These are phyloP conservation scores for Semnornis frantzii DNA, from an alignment of 2,113 vertebrate species.

Conservation along the genomic window DNA sequence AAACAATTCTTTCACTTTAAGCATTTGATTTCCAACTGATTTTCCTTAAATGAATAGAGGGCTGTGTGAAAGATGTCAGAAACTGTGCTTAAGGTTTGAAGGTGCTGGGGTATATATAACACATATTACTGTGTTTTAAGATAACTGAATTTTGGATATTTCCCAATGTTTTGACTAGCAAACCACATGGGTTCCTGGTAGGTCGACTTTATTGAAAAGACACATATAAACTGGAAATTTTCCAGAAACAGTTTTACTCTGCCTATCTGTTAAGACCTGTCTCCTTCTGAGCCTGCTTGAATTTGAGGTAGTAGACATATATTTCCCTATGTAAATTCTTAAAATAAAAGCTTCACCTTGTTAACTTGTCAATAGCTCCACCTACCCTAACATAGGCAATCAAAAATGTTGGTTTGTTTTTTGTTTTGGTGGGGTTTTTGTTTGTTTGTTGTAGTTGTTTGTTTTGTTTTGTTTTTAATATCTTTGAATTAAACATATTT, in stretches of 20 bases:
- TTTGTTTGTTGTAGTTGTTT: too few species aligned
- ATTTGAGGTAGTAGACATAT: neutral
- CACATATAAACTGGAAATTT: neutral
- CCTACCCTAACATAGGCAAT: neutral
- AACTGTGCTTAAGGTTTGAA: neutral
- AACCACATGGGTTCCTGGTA: neutral
- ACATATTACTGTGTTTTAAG: neutral
- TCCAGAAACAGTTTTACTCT: conserved; percentile 7
- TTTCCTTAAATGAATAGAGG: neutral
- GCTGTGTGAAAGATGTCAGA: neutral
- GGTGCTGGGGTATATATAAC: neutral
- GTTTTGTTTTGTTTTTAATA: neutral
- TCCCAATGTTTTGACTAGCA: conserved; percentile 47
- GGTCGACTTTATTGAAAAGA: neutral
- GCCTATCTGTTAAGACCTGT: neutral
- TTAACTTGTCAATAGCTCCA: neutral
- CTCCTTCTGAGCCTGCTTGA: neutral
- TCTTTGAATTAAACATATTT: neutral
- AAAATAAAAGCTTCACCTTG: neutral
- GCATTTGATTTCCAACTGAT: neutral
- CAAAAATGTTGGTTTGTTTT: neutral
- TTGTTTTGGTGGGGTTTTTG: too few species aligned
- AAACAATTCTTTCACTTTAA: neutral
- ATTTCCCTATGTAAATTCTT: neutral
- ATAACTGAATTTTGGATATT: conserved; percentile 22